Conservation (phyloP, 2,797 vertebrate species). For the Chloroceryle inda region DNA sequence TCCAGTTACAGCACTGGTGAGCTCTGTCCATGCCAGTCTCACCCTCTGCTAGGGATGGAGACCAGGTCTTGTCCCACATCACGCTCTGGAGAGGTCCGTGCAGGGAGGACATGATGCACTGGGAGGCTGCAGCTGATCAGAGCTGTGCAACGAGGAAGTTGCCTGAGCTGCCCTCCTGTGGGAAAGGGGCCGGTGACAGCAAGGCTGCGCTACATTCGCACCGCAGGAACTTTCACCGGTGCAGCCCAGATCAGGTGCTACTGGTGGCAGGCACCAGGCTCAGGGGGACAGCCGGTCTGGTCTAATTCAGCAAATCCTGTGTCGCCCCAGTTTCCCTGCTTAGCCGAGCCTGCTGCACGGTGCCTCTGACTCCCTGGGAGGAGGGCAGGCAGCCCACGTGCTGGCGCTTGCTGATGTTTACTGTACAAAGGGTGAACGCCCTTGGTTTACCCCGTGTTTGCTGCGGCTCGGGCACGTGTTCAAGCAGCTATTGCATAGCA, state of each 20-base stretch:
- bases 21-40: rapidly evolving
- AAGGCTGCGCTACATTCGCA: conserved; percentile 43
- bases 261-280: background rate
- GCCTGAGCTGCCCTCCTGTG: background rate
- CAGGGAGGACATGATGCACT: background rate
- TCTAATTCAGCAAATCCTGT: conserved; percentile 47
- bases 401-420: background rate
- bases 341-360: background rate
- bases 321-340: conserved; percentile 59
- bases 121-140: background rate
- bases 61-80: background rate
- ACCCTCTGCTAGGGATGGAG: background rate
- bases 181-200: background rate
- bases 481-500: background rate
- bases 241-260: conserved; percentile 29
- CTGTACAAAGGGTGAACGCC: conserved; percentile 60
- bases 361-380: conserved; percentile 9
- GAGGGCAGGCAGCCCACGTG: conserved; percentile 31
- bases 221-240: background rate
- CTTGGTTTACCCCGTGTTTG: conserved; percentile 44
- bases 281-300: conserved; percentile 20
- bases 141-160: background rate
- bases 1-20: rapidly evolving
- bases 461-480: conserved; percentile 1
- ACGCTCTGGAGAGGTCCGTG: rapidly evolving